A percentile compares a stretch with the other conserved stretches of the same genome.
phyloP scores from a whole-genome alignment of 2,797 vertebrate genomes.

The Coregonus suidteri region DNA sequence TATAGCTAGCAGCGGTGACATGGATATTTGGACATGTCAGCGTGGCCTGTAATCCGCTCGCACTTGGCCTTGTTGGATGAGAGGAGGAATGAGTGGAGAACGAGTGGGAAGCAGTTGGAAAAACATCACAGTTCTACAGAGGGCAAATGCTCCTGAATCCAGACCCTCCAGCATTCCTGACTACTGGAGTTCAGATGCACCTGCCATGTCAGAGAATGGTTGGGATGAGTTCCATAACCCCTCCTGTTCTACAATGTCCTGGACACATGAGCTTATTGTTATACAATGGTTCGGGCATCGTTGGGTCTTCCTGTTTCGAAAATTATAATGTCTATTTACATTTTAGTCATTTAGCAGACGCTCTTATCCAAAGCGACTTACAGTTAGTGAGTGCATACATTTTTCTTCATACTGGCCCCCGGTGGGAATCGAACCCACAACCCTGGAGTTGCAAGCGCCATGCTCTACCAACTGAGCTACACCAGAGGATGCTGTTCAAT shows the following conservation, averaged over 20 bases:
- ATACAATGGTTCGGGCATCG: neutral
- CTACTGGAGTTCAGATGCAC: constrained; percentile 45
- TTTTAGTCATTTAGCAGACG: no score
- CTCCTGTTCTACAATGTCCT: neutral
- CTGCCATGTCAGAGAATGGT: constrained; percentile 24
- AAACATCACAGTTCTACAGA: neutral
- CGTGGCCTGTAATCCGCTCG: constrained; percentile 53
- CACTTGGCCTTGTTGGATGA: constrained; percentile 49
- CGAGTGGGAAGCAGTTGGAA: neutral
- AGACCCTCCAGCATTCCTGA: constrained; percentile 36
- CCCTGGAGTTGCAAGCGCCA: no score
- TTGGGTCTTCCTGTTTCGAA: neutral
- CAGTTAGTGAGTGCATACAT: no score
- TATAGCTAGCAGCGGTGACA: constrained; percentile 54
- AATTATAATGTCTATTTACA: neutral
- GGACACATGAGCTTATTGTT: neutral
- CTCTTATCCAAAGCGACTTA: no score
- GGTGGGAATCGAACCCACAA: no score
- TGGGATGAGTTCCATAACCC: constrained; percentile 6
- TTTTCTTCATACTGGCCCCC: no score
- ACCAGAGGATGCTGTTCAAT: neutral
- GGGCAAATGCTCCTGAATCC: constrained; percentile 21
- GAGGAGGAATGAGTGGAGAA: constrained; percentile 48
- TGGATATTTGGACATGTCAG: constrained; percentile 64
- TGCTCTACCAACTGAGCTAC: neutral